Evolutionary conservation across 2,797 vertebrate genomes (phyloP).

Genomic region (Gallinago nigripennis): DNA sequence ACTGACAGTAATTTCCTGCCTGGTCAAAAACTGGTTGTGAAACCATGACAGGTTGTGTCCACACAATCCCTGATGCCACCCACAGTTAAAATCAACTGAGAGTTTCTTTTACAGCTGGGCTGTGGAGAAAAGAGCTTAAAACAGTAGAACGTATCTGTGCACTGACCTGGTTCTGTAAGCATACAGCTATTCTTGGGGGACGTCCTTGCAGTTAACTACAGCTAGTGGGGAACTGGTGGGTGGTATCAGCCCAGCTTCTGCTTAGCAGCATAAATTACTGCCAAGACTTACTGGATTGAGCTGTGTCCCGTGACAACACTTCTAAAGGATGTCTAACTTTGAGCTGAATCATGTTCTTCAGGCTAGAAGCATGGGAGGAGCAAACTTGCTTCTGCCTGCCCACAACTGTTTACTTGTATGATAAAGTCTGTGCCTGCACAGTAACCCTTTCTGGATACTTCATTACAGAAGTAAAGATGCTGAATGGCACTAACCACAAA

Average conservation of each 20-base stretch:
- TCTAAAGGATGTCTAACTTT: neutral
- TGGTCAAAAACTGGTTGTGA: neutral
- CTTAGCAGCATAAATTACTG: neutral
- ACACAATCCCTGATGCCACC: neutral
- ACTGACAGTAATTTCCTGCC: neutral
- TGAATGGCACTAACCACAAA: neutral
- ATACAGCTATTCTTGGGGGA: neutral
- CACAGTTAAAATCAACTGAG: neutral
- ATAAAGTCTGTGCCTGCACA: neutral
- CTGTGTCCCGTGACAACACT: neutral
- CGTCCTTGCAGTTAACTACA: neutral
- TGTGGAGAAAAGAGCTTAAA: conserved; percentile 16
- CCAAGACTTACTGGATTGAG: neutral
- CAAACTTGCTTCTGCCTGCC: conserved; percentile 58
- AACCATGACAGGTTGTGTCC: neutral
- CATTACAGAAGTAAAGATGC: neutral
- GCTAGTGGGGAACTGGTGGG: neutral
- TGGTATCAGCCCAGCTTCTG: neutral
- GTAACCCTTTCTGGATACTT: conserved; percentile 13
- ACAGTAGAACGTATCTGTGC: neutral
- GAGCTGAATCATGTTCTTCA: conserved; percentile 32
- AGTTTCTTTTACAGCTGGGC: neutral
- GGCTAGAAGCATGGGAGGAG: conserved; percentile 49
- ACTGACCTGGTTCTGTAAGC: conserved; percentile 3
- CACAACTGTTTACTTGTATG: conserved; percentile 18